Conservation (phyloP, 2,113 vertebrate species). For the Macrotus californicus region DNA sequence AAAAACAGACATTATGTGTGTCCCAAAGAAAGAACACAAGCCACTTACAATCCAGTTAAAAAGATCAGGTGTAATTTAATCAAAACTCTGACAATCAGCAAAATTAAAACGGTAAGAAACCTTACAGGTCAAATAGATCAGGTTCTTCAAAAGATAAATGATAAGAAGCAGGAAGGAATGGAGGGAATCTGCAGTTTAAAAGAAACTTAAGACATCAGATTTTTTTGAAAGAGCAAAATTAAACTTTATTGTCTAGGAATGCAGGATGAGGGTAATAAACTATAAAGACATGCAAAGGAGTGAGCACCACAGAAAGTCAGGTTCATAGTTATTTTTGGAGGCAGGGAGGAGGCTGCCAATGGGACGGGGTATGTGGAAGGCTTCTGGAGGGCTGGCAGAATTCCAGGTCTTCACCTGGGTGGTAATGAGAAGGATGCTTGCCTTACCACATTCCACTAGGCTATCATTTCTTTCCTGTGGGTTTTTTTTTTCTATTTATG, state of each 20-base stretch:
- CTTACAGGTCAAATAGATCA: not conserved
- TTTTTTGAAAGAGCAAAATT: slow-evolving; percentile 2
- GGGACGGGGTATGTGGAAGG: not conserved
- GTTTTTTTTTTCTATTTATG: not conserved
- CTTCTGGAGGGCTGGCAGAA: not conserved
- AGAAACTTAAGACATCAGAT: not conserved
- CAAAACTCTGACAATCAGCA: not conserved
- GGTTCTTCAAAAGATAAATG: slow-evolving; percentile 6
- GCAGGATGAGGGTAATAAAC: not conserved
- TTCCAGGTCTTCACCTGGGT: not conserved
- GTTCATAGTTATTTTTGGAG: not conserved
- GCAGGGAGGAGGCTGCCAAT: not conserved
- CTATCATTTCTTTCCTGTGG: not conserved
- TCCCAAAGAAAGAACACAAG: not conserved
- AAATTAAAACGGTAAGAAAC: not conserved
- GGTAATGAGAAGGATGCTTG: not conserved
- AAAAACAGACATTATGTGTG: not conserved
- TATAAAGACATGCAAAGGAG: not conserved
- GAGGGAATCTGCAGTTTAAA: not conserved
- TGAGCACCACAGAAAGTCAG: not conserved
- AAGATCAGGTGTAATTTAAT: not conserved
- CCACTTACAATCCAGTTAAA: not conserved
- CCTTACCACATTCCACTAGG: not conserved
- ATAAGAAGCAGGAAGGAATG: not conserved
- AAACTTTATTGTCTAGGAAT: not conserved